Conservation (phyloP, 1,140 invertebrate genomes). For the Hylaeus volcanicus region DNA sequence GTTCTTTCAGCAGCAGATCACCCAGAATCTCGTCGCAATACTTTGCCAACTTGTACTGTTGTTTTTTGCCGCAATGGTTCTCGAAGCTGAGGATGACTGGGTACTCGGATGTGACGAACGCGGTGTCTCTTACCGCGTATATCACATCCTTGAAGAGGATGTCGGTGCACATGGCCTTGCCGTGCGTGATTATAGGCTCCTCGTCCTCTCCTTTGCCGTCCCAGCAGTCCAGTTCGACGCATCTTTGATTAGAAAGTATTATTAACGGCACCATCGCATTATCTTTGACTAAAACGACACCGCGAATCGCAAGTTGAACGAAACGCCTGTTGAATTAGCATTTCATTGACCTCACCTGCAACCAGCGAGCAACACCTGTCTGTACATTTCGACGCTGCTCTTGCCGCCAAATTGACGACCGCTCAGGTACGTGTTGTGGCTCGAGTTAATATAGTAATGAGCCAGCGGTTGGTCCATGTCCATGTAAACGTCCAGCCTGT, state of each 20-base stretch:
- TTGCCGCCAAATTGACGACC: conserved; percentile 98
- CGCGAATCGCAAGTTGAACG: too few relatives aligned
- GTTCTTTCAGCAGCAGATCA: conserved; percentile 95
- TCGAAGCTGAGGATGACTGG: conserved; percentile 99
- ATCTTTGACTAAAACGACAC: background rate
- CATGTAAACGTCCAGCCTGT: conserved; percentile 97
- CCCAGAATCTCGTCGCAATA: conserved; percentile 99
- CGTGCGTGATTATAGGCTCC: conserved; percentile 99
- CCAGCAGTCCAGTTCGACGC: conserved; percentile 99
- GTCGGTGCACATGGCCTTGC: conserved; percentile 99
- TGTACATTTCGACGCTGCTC: conserved; percentile 98
- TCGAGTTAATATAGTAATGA: conserved; percentile 99
- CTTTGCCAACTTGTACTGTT: conserved; percentile 99
- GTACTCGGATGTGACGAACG: conserved; percentile 98
- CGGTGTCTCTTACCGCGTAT: conserved; percentile 97
- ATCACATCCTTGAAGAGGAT: conserved; percentile 99
- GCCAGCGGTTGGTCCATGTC: conserved; percentile 99
- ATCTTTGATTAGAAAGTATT: conserved; percentile 82
- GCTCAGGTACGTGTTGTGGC: conserved; percentile 98
- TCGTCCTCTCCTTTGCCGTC: conserved; percentile 98
- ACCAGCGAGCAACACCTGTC: conserved; percentile 96
- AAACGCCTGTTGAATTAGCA: too few relatives aligned
- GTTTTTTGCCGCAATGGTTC: conserved; percentile 99
- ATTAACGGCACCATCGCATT: background rate
- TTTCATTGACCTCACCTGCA: conserved; percentile 85